Evolutionary conservation across 2,113 vertebrate genomes (phyloP).

Genomic region (Brachyistius frenatus): DNA sequence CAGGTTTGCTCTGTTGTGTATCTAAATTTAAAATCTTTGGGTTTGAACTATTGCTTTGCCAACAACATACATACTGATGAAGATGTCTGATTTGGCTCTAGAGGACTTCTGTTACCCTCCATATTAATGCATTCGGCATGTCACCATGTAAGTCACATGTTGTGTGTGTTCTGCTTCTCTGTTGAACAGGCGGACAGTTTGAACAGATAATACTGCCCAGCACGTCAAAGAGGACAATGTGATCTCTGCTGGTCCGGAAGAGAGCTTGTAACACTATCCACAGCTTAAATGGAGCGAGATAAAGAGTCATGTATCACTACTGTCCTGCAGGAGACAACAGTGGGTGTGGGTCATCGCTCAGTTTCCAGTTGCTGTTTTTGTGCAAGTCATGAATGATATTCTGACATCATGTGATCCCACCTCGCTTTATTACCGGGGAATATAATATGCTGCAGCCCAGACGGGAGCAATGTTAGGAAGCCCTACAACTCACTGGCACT

Average conservation of each 20-base stretch:
- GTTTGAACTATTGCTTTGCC: background rate
- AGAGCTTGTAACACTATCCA: conserved; percentile 70
- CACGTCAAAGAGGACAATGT: conserved; percentile 73
- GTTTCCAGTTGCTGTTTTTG: conserved; percentile 73
- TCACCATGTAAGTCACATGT: conserved; percentile 67
- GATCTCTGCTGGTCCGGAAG: conserved; percentile 76
- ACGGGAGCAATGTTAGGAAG: conserved; percentile 7
- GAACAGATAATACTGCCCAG: conserved; percentile 60
- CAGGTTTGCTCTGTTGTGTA: too few species aligned
- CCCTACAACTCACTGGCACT: background rate
- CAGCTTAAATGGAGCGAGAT: conserved; percentile 73
- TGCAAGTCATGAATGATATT: conserved; percentile 77
- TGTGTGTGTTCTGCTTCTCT: conserved; percentile 40
- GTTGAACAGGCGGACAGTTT: conserved; percentile 56
- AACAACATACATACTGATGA: conserved; percentile 9
- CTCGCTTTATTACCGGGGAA: conserved; percentile 30
- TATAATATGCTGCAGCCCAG: conserved; percentile 22
- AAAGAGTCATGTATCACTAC: conserved; percentile 70
- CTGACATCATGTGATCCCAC: conserved; percentile 49
- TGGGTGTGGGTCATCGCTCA: conserved; percentile 68
- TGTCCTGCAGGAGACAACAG: conserved; percentile 65
- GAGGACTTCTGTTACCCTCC: conserved; percentile 35
- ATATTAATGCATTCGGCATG: conserved; percentile 62
- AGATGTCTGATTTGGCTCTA: background rate
- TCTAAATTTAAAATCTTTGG: too few species aligned